Conservation (phyloP, 2,113 vertebrate species). For the Pica pica region DNA sequence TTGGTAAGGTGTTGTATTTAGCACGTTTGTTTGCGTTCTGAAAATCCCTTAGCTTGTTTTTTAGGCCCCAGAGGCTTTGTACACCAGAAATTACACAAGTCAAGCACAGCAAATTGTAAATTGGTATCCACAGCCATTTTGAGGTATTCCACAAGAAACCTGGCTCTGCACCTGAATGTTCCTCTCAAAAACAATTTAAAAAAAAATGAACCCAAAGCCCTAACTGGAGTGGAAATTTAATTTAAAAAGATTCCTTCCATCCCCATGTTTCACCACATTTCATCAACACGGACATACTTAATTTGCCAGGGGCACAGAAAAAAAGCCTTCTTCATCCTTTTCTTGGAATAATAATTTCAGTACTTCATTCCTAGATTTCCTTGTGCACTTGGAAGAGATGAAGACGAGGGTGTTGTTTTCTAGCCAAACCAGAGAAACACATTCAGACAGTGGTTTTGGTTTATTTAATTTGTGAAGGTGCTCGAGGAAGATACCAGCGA, state of each 20-base stretch:
- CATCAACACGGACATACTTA: not conserved
- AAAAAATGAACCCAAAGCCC: not conserved
- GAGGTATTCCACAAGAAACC: constrained; percentile 47
- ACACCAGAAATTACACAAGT: constrained; percentile 59
- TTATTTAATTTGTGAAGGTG: not conserved
- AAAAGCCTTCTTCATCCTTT: not conserved
- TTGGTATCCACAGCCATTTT: not conserved
- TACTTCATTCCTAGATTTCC: not conserved
- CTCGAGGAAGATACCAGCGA: not conserved
- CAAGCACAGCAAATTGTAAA: not conserved
- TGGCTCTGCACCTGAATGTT: constrained; percentile 44
- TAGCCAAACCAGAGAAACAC: constrained; percentile 18
- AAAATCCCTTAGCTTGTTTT: not conserved
- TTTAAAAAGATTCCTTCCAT: not conserved
- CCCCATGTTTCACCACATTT: not conserved
- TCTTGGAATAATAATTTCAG: not conserved
- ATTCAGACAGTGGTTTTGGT: constrained; percentile 25
- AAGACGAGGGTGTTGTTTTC: not conserved
- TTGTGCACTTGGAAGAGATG: not conserved
- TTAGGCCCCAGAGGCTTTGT: constrained; percentile 9
- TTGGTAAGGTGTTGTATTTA: not conserved
- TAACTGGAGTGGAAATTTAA: not conserved
- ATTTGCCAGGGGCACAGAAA: not conserved
- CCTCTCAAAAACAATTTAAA: not conserved
- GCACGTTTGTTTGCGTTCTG: not conserved